Evolutionary conservation across 1,140 invertebrate species (phyloP).

Genomic region (Penaeus chinensis): DNA sequence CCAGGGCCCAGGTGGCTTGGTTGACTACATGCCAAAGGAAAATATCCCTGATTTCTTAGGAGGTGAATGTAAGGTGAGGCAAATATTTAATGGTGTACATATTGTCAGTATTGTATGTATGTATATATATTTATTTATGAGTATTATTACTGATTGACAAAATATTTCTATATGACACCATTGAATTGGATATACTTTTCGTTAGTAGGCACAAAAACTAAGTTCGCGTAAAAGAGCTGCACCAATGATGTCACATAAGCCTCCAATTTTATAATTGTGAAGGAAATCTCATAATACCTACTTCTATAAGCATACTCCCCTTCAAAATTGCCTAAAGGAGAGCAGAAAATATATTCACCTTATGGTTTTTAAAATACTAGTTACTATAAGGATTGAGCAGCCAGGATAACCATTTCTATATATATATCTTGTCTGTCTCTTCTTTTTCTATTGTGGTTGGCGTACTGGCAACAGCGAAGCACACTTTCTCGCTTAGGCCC

Average conservation of each 20-base stretch:
- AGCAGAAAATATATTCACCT: too few relatives aligned
- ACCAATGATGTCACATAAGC: too few relatives aligned
- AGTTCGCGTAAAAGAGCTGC: too few relatives aligned
- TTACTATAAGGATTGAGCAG: too few relatives aligned
- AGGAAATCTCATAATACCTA: too few relatives aligned
- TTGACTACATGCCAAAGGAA: conserved; percentile 87
- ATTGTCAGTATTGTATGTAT: conserved; percentile 10
- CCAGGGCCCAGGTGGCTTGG: conserved; percentile 80
- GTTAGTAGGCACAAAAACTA: too few relatives aligned
- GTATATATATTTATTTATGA: background rate
- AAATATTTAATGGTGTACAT: conserved; percentile 11
- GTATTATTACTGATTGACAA: background rate
- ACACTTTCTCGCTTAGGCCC: conserved; percentile 46
- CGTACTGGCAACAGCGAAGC: conserved; percentile 46
- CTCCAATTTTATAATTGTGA: too few relatives aligned
- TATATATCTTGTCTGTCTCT: conserved; percentile 28
- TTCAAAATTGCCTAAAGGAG: too few relatives aligned
- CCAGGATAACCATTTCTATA: background rate
- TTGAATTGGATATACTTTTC: too few relatives aligned
- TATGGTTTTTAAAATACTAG: too few relatives aligned
- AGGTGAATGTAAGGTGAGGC: conserved; percentile 82
- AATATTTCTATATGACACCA: background rate
- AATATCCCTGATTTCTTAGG: conserved; percentile 93
- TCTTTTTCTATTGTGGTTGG: conserved; percentile 39
- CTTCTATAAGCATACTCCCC: too few relatives aligned